Evolutionary conservation across 2,888 invertebrate genomes (phyloP), one percentile per base, ranked within the genome.

Genomic region (Erebia ligea): DNA sequence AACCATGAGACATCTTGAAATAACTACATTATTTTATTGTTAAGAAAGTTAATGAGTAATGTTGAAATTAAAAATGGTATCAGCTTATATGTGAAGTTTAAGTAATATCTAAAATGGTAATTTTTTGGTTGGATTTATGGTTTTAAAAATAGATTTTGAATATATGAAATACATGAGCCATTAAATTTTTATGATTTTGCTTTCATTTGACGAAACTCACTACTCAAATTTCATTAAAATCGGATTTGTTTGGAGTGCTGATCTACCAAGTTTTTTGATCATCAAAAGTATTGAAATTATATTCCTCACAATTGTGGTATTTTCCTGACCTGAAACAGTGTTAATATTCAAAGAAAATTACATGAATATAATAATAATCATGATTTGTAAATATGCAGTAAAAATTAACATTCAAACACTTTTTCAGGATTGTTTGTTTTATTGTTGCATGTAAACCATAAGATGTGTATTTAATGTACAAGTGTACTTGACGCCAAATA

Each of bases 401-500:
- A 34, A 34, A 34, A 6, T 34, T 34, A 1, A 50, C 17, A 15
- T 13, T 17, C 11, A 67, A 64, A 72, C 74, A 77, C 75, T 77
- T 75, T 78, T 77, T 75, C 75, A 78, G 77, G 75, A 73, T 69
- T 48, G 59, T 45, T 69, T 56, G 58, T 73, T 45, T 45, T 45
- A 13, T 45, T 45, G 45, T 11, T 76, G 75, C 76, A 75, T 78
- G 75, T 75, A 68, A 52, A 73, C 61, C 70, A 57, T 62, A 57
- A 59, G 70, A 50, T 77, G 59, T 45, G 45, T 45, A 11, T 45
- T 13, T 45, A 45, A 45, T 64, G 64, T 52, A 71, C 59, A 75
- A 75, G 69, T 74, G 71, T 73, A 73, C 72, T 73, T 77, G 72
- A 74, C 74, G 74, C 63, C 75, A 75, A 77, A 77, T 72, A 77